Conservation (phyloP, 2,888 invertebrate genomes). For the Aproaerema taeniolella region DNA sequence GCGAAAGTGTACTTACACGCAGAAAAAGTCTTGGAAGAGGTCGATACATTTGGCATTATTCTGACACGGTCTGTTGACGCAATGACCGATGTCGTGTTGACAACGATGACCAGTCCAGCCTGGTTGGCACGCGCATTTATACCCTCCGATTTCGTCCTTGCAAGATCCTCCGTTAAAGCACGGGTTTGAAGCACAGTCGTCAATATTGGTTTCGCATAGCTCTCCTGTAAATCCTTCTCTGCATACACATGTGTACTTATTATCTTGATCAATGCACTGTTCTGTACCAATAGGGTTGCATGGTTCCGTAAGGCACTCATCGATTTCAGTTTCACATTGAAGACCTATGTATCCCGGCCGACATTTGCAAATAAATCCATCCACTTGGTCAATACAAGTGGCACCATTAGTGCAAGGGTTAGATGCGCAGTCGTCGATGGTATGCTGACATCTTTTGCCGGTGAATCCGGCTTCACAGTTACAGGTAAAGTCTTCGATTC, state of each 20-base stretch:
- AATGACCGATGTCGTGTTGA: slow-evolving; percentile 92
- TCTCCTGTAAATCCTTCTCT: slow-evolving; percentile 91
- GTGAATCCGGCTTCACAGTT: slow-evolving; percentile 96
- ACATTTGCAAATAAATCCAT: slow-evolving; percentile 95
- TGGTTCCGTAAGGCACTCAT: slow-evolving; percentile 94
- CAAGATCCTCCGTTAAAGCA: slow-evolving; percentile 94
- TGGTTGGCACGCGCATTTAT: slow-evolving; percentile 87
- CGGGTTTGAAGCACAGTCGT: slow-evolving; percentile 90
- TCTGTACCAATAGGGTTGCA: slow-evolving; percentile 94
- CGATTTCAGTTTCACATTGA: slow-evolving; percentile 95
- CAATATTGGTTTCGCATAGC: slow-evolving; percentile 90
- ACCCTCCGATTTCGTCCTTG: slow-evolving; percentile 89
- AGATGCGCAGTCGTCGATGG: slow-evolving; percentile 93
- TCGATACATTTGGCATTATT: slow-evolving; percentile 95
- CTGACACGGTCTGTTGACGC: slow-evolving; percentile 91
- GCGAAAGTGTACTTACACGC: slow-evolving; percentile 82
- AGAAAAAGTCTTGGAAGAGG: slow-evolving; percentile 93
- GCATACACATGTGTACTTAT: slow-evolving; percentile 92
- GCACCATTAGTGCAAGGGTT: slow-evolving; percentile 96
- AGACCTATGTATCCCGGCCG: slow-evolving; percentile 93
- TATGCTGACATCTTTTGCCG: slow-evolving; percentile 94
- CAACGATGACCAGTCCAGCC: slow-evolving; percentile 94
- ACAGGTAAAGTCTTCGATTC: slow-evolving; percentile 89
- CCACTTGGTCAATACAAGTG: slow-evolving; percentile 90
- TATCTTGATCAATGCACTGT: slow-evolving; percentile 91